Conservation (phyloP, 2,797 vertebrate genomes). For the Myioborus melanocephalus region DNA sequence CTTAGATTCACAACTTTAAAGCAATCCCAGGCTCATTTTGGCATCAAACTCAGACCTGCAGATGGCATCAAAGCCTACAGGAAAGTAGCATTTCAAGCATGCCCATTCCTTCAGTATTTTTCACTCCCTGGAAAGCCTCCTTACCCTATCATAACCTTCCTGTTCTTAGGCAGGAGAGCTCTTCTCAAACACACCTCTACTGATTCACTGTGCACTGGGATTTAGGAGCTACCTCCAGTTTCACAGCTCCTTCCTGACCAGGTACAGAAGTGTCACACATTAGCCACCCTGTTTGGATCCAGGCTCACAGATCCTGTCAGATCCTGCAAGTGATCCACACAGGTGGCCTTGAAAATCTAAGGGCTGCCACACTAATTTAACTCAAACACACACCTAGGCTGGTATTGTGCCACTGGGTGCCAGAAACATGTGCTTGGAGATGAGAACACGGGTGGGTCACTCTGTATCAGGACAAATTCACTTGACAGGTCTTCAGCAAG, state of each 20-base stretch:
- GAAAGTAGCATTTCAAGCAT: neutral
- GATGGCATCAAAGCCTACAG: conserved; percentile 41
- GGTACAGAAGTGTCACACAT: neutral
- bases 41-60: conserved; percentile 23
- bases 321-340: neutral
- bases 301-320: neutral
- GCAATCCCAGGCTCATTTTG: neutral
- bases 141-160: neutral
- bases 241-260: neutral
- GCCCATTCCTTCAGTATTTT: neutral
- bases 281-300: neutral
- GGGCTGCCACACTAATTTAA: neutral
- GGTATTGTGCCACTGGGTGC: neutral
- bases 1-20: neutral
- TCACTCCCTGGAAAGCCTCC: neutral
- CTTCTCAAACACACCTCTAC: neutral
- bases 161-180: neutral
- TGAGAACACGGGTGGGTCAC: neutral
- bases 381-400: neutral
- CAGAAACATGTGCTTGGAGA: neutral
- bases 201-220: rapidly evolving
- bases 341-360: neutral
- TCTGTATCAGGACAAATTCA: neutral
- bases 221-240: neutral
- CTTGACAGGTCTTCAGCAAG: neutral